These are phyloP conservation scores for Lepus townsendii DNA, from an alignment of 2,797 vertebrate species.

Conservation along the genomic window DNA sequence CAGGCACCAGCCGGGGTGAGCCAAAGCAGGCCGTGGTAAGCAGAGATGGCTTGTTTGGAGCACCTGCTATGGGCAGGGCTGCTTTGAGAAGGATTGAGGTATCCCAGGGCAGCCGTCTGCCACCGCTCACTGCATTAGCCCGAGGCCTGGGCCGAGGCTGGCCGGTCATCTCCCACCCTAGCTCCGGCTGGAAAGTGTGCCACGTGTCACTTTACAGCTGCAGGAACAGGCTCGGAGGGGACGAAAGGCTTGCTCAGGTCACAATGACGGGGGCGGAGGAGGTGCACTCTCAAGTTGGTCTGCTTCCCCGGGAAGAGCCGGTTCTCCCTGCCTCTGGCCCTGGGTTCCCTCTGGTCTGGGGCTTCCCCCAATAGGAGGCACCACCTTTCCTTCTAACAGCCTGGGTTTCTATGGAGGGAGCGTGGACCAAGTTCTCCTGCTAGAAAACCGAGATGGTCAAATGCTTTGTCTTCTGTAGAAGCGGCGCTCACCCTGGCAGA, in stretches of 20 bases:
- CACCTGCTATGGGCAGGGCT: background rate
- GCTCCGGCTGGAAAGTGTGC: background rate
- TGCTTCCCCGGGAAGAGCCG: background rate
- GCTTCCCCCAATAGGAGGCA: no score
- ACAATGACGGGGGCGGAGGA: accelerated
- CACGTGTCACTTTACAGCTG: background rate
- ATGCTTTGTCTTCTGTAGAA: no score
- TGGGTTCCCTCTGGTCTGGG: background rate
- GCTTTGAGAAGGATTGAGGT: background rate
- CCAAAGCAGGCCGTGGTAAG: background rate
- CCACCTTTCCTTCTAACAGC: background rate
- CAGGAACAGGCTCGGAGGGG: background rate
- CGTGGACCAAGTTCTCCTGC: background rate
- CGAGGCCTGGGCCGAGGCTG: background rate
- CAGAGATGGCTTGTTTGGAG: background rate
- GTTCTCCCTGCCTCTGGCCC: background rate
- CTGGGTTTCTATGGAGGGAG: background rate
- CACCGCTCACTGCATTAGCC: background rate
- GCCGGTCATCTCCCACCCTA: background rate
- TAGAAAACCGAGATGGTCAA: background rate
- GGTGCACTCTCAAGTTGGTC: accelerated
- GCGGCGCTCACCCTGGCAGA: background rate
- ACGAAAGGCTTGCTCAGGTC: background rate
- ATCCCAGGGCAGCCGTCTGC: background rate
- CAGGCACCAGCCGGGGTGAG: background rate